These are phyloP conservation scores for Adineta ricciae DNA, from an alignment of 2,888 invertebrate species.

Conservation along the genomic window DNA sequence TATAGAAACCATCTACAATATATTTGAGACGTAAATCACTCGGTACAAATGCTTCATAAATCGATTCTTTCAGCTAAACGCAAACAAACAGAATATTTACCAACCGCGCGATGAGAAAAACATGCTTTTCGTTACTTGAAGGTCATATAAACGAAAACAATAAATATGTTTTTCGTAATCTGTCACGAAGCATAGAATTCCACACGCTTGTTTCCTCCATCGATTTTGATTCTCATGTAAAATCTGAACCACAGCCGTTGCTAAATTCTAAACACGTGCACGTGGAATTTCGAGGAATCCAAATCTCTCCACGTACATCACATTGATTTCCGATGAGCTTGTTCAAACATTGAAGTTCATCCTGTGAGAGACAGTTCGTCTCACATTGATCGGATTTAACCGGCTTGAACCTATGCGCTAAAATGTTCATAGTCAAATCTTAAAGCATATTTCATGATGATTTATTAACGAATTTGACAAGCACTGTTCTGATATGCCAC, in stretches of 20 bases:
- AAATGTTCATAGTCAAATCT: neutral
- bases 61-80: neutral
- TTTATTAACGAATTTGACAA: too few relatives aligned
- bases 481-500: too few relatives aligned
- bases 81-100: too few relatives aligned
- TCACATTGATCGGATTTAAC: neutral
- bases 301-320: neutral
- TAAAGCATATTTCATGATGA: neutral
- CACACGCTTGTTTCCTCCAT: neutral
- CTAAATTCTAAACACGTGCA: neutral
- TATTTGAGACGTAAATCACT: neutral
- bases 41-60: neutral
- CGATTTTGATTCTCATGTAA: neutral
- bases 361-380: neutral
- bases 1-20: neutral
- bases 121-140: neutral
- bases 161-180: neutral
- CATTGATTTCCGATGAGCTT: neutral
- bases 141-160: slow-evolving; percentile 16
- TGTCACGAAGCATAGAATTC: neutral
- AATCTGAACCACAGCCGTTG: neutral
- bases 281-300: too few relatives aligned
- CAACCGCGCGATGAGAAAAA: too few relatives aligned
- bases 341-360: neutral
- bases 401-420: neutral